Conservation (phyloP, 2,888 invertebrate species). For the Eulithis testata region DNA sequence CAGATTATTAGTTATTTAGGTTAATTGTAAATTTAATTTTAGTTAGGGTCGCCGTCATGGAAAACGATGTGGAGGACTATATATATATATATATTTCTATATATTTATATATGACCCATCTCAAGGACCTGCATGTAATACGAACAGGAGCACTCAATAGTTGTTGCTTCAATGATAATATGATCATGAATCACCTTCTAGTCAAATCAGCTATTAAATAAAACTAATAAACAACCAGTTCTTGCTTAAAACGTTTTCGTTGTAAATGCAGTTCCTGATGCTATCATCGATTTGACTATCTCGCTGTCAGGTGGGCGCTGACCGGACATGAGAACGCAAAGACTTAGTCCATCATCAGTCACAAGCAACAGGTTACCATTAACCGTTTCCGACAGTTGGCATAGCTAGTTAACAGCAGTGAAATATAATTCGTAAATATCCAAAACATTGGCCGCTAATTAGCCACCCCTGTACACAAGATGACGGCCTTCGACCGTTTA, state of each 20-base stretch:
- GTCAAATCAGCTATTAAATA: no score
- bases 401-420: slow-evolving; percentile 52
- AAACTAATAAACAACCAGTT: no score
- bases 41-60: no score
- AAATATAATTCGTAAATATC: slow-evolving; percentile 39
- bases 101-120: no score
- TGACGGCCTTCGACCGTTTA: neutral
- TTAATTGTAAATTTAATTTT: no score
- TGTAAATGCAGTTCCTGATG: neutral
- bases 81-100: no score
- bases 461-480: slow-evolving; percentile 15
- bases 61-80: no score
- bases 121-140: no score
- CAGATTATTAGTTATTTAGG: no score
- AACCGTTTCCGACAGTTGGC: slow-evolving; percentile 64
- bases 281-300: neutral
- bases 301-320: slow-evolving; percentile 1
- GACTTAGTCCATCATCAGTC: slow-evolving; percentile 52
- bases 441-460: slow-evolving; percentile 26
- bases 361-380: slow-evolving; percentile 77
- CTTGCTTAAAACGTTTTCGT: neutral
- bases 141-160: no score
- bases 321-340: slow-evolving; percentile 40
- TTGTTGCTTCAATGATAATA: no score
- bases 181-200: no score